Evolutionary conservation across 92 coral and sea anemone species (phyloP).

Genomic region (Palythoa grandis): DNA sequence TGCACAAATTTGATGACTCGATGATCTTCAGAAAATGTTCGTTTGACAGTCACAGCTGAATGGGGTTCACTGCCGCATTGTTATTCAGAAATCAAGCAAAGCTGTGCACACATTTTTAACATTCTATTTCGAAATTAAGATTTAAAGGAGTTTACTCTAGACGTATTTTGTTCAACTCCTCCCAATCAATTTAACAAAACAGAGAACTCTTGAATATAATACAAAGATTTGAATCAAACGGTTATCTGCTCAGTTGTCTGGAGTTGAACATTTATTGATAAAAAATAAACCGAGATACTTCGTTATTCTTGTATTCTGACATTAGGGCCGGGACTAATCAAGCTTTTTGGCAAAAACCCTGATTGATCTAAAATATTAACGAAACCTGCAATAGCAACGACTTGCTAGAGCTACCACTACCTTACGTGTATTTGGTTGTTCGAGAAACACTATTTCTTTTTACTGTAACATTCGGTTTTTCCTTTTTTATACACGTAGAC

Average conservation of each 20-base stretch:
- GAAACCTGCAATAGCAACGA: conserved; percentile 11
- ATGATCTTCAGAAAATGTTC: background rate
- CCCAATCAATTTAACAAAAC: conserved; percentile 16
- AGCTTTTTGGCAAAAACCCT: background rate
- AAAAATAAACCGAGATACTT: background rate
- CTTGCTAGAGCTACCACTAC: background rate
- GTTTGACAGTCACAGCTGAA: conserved; percentile 33
- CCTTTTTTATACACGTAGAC: too few species aligned
- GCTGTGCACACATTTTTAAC: conserved; percentile 48
- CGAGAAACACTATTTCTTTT: too few species aligned
- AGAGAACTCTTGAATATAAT: background rate
- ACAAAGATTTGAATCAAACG: background rate
- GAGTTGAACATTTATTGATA: conserved; percentile 3
- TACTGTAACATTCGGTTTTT: too few species aligned
- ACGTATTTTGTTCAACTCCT: conserved; percentile 18
- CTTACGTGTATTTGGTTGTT: too few species aligned
- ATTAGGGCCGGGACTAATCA: background rate
- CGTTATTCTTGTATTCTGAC: conserved; percentile 12
- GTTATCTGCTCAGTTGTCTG: background rate
- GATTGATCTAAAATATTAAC: background rate
- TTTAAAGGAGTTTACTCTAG: conserved; percentile 36
- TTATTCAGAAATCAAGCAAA: conserved; percentile 43
- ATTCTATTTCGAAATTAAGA: conserved; percentile 33
- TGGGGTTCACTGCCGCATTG: conserved; percentile 5
- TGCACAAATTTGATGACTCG: background rate